Conservation (phyloP, 2,113 vertebrate species). For the Protobothrops mucrosquamatus region DNA sequence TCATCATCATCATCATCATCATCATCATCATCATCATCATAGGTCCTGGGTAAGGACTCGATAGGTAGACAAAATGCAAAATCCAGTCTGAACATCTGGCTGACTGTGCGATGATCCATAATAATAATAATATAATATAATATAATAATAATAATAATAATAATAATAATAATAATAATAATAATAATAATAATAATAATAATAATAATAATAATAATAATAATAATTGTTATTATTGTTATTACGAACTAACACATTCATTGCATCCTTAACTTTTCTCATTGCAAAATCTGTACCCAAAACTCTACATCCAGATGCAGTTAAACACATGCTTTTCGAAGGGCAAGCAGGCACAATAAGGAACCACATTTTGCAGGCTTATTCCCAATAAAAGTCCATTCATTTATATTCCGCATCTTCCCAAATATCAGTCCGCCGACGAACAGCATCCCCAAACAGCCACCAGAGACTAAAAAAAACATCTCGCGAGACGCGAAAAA, state of each 20-base stretch:
- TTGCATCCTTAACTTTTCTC: not conserved
- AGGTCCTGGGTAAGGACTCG: too few relatives aligned
- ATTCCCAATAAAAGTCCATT: not conserved
- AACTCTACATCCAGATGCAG: not conserved
- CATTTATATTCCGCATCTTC: not conserved
- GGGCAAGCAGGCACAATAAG: not conserved
- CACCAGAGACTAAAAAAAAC: not conserved
- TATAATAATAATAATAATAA: too few relatives aligned
- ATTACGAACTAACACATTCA: not conserved
- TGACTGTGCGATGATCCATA: too few relatives aligned
- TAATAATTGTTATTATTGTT: too few relatives aligned
- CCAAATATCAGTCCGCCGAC: not conserved
- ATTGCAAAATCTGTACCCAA: not conserved
- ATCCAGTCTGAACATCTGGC: too few relatives aligned
- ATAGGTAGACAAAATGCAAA: too few relatives aligned
- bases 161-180: too few relatives aligned
- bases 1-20: too few relatives aligned
- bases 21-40: too few relatives aligned
- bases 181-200: too few relatives aligned
- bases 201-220: too few relatives aligned
- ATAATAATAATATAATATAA: too few relatives aligned
- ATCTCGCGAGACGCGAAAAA: not conserved
- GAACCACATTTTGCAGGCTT: not conserved
- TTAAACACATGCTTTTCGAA: not conserved
- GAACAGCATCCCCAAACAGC: not conserved